Percentiles rank a stretch among this genome's conserved stretches.
These are phyloP conservation scores for Aspidiotus destructor DNA, from an alignment of 2,888 invertebrate genomes.

Conservation along the genomic window DNA sequence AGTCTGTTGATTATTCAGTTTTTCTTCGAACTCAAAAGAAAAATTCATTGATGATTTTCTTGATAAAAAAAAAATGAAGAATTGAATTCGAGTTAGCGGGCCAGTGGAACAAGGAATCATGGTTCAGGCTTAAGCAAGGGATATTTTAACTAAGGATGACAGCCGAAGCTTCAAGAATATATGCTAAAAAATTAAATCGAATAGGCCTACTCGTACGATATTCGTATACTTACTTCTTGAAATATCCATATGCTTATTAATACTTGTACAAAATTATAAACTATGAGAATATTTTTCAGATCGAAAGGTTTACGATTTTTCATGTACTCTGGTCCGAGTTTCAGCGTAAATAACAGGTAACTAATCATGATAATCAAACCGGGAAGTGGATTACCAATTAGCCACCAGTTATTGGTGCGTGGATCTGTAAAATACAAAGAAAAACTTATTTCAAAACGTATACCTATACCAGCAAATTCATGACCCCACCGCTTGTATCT, in stretches of 20 bases:
- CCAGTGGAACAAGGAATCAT: too few relatives aligned
- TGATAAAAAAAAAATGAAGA: too few relatives aligned
- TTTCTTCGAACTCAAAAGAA: too few relatives aligned
- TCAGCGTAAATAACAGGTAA: constrained; percentile 46
- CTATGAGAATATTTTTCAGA: constrained; percentile 44
- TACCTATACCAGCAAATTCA: neutral
- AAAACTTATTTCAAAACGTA: constrained; percentile 10
- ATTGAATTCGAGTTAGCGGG: too few relatives aligned
- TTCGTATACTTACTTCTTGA: constrained; percentile 51
- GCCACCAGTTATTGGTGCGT: constrained; percentile 46
- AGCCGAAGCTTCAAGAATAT: too few relatives aligned
- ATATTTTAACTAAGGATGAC: too few relatives aligned
- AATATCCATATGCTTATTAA: constrained; percentile 57
- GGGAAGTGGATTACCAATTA: constrained; percentile 47
- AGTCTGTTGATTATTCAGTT: too few relatives aligned
- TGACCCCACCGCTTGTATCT: neutral
- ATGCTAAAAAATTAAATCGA: too few relatives aligned
- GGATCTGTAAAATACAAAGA: constrained; percentile 39
- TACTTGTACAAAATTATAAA: constrained; percentile 50
- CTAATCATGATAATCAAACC: constrained; percentile 45
- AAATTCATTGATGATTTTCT: too few relatives aligned
- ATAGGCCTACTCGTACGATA: neutral
- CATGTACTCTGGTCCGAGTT: constrained; percentile 48
- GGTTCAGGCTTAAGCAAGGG: too few relatives aligned
- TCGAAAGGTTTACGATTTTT: constrained; percentile 46